phyloP scores from a whole-genome alignment of 2,113 vertebrate species.

The Protomyctophum bolini region DNA sequence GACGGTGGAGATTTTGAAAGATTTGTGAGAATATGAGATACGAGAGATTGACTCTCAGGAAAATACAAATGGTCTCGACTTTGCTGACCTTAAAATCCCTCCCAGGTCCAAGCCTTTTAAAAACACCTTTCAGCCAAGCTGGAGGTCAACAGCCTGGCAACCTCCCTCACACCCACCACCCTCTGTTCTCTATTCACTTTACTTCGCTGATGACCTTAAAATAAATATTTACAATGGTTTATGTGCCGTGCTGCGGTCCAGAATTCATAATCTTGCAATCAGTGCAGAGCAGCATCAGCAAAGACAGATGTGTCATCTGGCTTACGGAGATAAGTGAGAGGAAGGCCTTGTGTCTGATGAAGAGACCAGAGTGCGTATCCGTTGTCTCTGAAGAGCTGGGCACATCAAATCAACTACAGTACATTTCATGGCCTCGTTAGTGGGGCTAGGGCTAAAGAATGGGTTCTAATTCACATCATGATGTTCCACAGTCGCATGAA shows the following conservation, averaged over 20 bases:
- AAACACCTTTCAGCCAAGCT: conserved; percentile 30
- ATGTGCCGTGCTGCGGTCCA: conserved; percentile 30
- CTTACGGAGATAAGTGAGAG: conserved; percentile 40
- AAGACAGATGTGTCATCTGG: conserved; percentile 63
- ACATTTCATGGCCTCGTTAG: background rate
- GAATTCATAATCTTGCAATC: conserved; percentile 33
- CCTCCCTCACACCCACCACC: background rate
- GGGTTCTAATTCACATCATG: background rate
- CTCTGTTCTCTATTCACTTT: conserved; percentile 54
- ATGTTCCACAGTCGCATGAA: background rate
- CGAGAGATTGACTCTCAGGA: conserved; percentile 8
- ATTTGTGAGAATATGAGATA: conserved; percentile 3
- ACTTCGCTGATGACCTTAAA: conserved; percentile 56
- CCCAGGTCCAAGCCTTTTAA: background rate
- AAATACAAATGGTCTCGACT: conserved; percentile 37
- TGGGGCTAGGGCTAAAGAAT: background rate
- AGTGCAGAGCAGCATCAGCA: conserved; percentile 28
- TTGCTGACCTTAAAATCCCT: conserved; percentile 14
- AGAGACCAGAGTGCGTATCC: background rate
- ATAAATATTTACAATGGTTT: conserved; percentile 65
- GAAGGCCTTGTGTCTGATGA: conserved; percentile 7
- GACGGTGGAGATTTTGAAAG: background rate
- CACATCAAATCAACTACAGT: background rate
- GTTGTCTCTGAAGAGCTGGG: background rate
- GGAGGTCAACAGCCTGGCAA: conserved; percentile 4